Evolutionary conservation across 2,113 vertebrate genomes (phyloP), one percentile per base, ranked within the genome.

Genomic region (Hemicordylus capensis): DNA sequence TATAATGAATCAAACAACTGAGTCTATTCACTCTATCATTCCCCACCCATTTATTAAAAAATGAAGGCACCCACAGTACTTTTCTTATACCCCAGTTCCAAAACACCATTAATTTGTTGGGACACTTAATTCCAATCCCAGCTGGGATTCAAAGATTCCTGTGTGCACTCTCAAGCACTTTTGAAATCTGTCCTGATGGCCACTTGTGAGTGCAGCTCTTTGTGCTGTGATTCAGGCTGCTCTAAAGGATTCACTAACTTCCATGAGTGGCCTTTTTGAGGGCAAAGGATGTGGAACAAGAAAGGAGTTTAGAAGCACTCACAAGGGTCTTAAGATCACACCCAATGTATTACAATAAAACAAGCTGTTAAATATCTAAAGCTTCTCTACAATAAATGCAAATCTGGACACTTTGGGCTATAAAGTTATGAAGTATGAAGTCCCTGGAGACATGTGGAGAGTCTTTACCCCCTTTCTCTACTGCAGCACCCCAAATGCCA

Each of bases 121-220:
- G 84, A 67, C 3, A 87, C 79, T 78, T 87, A 85, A 80, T 84
- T 86, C 83, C n/a, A 76, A 9, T 39, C n/a, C 31, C 37, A 73
- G 63, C 42, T 34, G 31, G n/a, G 46, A 48, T 26, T 20, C 4
- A 19, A 75, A 37, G 1, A 37, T 42, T 44, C 19, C 10, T 44
- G 9, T 10, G 19, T 20, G 9, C 6, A 46, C 26, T 54, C n/a
- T 66, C 59, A 80, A 48, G 20, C n/a, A 15, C 31, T 26, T 20
- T 22, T 3, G 24, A 54, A 76, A 76, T 51, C 4, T 59, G 10
- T 39, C 22, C 9, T 46, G 17, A 61, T 24, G 44, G n/a, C 66
- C 4, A 61, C 37, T 73, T 82, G 39, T 17, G 28, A 1, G 4
- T 24, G 42, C 2, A 63, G 39, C n/a, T 74, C 20, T 4, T 26